Base-by-base conservation (phyloP, 2,888 invertebrate species). In the Agriopis aurantiaria region DNA sequence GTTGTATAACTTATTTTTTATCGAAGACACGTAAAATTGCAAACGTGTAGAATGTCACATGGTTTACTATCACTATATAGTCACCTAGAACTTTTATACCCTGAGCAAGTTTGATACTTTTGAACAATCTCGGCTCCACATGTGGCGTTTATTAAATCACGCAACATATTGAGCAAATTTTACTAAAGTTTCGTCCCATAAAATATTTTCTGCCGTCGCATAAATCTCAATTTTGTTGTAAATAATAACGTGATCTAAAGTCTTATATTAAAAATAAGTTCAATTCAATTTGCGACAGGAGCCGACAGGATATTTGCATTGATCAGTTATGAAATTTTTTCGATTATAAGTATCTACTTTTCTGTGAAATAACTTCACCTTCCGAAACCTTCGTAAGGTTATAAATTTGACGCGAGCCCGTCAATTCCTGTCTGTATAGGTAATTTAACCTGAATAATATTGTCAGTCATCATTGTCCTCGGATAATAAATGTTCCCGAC, bases 91-190 rank as follows among this genome's bases (percentile, higher is more conserved):
- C 45, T 69, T 69, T 61, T 57, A 69, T 78, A 73, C 78, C 75
- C 73, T 76, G 73, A 78, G 68, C 72, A 80, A 81, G 73, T 80
- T 79, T 69, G 67, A 78, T 76, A 78, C 75, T 82, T 79, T 73
- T 72, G 72, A 76, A 69, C 78, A 72, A 72, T 73, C 61, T 73
- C 72, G 57, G 57, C 64, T 68, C 68, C 78, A 78, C 79, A 80
- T 81, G 80, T 81, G 79, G 74, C 79, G 77, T 80, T 82, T 85
- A 85, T 84, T 85, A 86, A 85, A 88, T 84, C 82, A 82, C 75
- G 82, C 80, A 75, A 79, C 82, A 83, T 82, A 83, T 85, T 86
- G 84, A 74, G 74, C 77, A 80, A 81, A 80, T 82, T 82, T 80
- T 78, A 78, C 75, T 71, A 75, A 80, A 83, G 76, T 82, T 78